Percentiles rank a stretch among this genome's conserved stretches.
phyloP scores from a whole-genome alignment of 1,140 invertebrate genomes.

The Portunus trituberculatus region DNA sequence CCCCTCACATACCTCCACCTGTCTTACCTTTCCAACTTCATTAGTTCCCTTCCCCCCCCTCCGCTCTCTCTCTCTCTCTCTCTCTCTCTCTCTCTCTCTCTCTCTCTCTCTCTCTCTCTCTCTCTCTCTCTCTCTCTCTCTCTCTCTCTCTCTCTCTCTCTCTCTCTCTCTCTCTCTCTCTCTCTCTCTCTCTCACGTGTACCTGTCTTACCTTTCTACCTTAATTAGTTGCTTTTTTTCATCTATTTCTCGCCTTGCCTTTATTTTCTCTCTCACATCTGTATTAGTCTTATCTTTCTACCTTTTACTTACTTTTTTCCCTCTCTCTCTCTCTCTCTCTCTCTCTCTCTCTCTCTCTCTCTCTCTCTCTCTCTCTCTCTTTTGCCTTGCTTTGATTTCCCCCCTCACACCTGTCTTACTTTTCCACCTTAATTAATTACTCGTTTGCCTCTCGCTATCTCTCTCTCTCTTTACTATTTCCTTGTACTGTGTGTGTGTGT shows the following conservation, averaged over 20 bases:
- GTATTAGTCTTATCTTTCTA: not conserved
- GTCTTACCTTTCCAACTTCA: not conserved
- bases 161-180: not conserved
- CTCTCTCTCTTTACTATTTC: not conserved
- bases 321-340: not conserved
- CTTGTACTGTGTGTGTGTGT: too few species aligned
- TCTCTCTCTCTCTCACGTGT: too few species aligned
- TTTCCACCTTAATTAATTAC: not conserved
- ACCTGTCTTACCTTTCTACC: not conserved
- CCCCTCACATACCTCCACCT: not conserved
- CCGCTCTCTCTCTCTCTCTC: too few species aligned
- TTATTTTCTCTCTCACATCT: not conserved
- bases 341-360: not conserved
- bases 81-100: not conserved
- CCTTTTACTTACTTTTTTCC: not conserved
- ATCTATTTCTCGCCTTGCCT: not conserved
- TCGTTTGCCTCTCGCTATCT: not conserved
- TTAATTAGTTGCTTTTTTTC: not conserved
- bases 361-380: not conserved
- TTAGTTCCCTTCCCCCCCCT: not conserved
- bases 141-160: not conserved
- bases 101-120: not conserved
- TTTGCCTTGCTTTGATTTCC: not conserved
- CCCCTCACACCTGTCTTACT: not conserved
- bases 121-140: not conserved